Evolutionary conservation across 2,113 vertebrate species (phyloP), one percentile per base, ranked within the genome.

Genomic region (Solenodon paradoxus): DNA sequence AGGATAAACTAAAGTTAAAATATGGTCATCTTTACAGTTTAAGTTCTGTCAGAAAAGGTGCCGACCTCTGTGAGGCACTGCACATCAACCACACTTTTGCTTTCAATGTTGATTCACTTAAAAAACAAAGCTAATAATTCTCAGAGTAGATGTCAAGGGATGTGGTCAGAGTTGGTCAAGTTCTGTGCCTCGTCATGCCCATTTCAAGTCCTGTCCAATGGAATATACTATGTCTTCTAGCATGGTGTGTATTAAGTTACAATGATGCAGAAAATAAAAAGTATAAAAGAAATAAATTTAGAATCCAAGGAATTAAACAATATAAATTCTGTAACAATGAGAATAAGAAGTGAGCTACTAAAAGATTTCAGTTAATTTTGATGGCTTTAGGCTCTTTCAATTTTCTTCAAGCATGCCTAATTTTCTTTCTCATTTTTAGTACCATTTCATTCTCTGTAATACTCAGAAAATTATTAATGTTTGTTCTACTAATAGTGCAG

Each of bases 351-450:
- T 72, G 11, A 78, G 13, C 35, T 59, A 59, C 74, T 49, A 45
- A 84, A 94, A 92, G 7, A 96, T 53, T 85, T 55, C 24, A 74
- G 42, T 94, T 92, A 47, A 32, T 95, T 89, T 42, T 57, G 32
- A 89, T 71, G 30, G 16, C 61, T 75, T 0, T 77, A 47, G 22
- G 22, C 8, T 47, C 38, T 89, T 92, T 47, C 20, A 80, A 17
- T 51, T 57, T 10, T 91, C 87, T 90, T 83, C 35, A 74, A 75
- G 19, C 28, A 49, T 89, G 26, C 8, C 32, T 71, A 59, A 64
- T 63, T 84, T 80, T 94, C 57, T 79, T 95, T 77, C 51, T 69
- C n/a, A 89, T 57, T 90, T 92, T 94, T 78, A 93, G 55, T 10
- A 91, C 9, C 16, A 74, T 35, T 80, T 95, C 12, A 94, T 26